Evolutionary conservation across 2,797 vertebrate genomes (phyloP).

Genomic region (Allobates femoralis): DNA sequence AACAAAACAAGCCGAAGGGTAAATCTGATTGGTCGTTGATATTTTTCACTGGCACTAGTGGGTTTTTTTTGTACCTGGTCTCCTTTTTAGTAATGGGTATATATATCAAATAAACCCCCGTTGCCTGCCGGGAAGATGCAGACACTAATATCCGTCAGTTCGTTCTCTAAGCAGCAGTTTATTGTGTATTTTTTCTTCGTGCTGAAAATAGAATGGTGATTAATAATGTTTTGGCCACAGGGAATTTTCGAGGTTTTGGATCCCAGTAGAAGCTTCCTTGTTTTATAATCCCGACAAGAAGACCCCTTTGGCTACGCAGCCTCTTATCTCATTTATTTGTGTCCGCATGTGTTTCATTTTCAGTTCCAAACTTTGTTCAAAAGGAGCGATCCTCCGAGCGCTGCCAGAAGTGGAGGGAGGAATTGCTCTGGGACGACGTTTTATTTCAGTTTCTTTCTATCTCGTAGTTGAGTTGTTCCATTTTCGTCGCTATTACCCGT

Average conservation of each 20-base stretch:
- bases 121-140: neutral
- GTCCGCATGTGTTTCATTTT: slow-evolving; percentile 58
- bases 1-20: too few species aligned
- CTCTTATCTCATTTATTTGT: slow-evolving; percentile 64
- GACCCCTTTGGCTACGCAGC: slow-evolving; percentile 54
- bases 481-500: slow-evolving; percentile 50
- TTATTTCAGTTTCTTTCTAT: slow-evolving; percentile 45
- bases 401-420: slow-evolving; percentile 30
- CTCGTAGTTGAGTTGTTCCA: slow-evolving; percentile 39
- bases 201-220: slow-evolving; percentile 66
- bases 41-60: too few species aligned
- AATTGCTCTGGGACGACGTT: slow-evolving; percentile 36
- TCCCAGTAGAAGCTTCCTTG: slow-evolving; percentile 60
- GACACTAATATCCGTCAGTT: neutral
- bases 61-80: too few species aligned
- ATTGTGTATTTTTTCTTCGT: slow-evolving; percentile 45
- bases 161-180: slow-evolving; percentile 57
- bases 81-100: too few species aligned
- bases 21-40: too few species aligned
- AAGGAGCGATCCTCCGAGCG: slow-evolving; percentile 49
- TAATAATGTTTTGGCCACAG: slow-evolving; percentile 64
- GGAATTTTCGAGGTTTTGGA: slow-evolving; percentile 61
- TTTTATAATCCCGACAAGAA: slow-evolving; percentile 64
- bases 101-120: neutral
- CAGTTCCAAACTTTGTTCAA: slow-evolving; percentile 50